A percentile compares a stretch with the other conserved stretches of the same genome.
phyloP scores from a whole-genome alignment of 2,113 vertebrate species.

The Marmota monax region DNA sequence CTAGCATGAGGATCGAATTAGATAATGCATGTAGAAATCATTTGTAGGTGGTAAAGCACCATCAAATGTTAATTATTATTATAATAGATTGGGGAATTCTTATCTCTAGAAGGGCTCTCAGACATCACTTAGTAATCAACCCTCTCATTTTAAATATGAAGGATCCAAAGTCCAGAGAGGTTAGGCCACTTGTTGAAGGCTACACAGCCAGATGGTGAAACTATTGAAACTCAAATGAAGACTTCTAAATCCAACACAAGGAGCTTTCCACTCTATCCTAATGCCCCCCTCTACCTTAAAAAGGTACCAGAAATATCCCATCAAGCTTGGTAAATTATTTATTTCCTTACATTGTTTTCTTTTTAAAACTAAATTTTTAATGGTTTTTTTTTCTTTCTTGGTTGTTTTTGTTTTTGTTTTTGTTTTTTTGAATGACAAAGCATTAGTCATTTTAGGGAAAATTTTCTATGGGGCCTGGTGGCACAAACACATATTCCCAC shows the following conservation, averaged over 20 bases:
- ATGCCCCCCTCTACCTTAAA: neutral
- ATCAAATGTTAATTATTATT: constrained; percentile 61
- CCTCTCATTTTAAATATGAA: constrained; percentile 56
- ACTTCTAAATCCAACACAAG: neutral
- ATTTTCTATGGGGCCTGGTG: constrained; percentile 62
- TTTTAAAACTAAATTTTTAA: neutral
- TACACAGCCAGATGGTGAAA: constrained; percentile 58
- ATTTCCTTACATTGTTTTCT: neutral
- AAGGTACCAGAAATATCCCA: neutral
- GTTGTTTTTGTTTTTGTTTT: neutral
- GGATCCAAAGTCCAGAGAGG: constrained; percentile 56
- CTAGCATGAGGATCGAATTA: constrained; percentile 53
- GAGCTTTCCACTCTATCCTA: neutral
- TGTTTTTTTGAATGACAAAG: constrained; percentile 28
- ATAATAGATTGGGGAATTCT: constrained; percentile 45
- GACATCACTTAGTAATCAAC: constrained; percentile 46
- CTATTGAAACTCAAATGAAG: constrained; percentile 26
- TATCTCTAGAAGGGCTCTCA: constrained; percentile 45
- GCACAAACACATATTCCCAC: constrained; percentile 40
- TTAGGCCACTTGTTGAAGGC: constrained; percentile 49
- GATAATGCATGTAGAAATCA: constrained; percentile 52
- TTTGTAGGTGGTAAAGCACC: constrained; percentile 60
- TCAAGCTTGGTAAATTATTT: constrained; percentile 32
- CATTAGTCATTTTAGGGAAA: constrained; percentile 63
- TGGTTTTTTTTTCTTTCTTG: neutral